A percentile compares a stretch with the other conserved stretches of the same genome.
phyloP scores from a whole-genome alignment of 1,140 invertebrate genomes.

The Caerostris extrusa region DNA sequence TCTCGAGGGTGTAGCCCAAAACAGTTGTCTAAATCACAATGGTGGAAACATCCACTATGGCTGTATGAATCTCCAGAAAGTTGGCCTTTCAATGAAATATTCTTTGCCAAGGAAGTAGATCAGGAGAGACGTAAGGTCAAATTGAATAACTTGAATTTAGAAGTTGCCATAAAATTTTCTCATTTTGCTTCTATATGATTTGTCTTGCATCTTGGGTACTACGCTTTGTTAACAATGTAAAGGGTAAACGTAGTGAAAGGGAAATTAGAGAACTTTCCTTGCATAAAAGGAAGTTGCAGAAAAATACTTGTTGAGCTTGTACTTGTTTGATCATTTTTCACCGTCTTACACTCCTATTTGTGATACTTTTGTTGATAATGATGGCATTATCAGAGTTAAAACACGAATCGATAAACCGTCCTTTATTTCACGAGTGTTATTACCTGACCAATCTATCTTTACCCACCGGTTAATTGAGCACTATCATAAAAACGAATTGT shows the following conservation, averaged over 20 bases:
- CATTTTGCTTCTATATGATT: slow-evolving; percentile 15
- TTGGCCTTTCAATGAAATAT: slow-evolving; percentile 38
- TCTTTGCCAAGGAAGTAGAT: background rate
- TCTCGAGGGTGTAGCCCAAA: background rate
- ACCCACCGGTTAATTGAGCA: too few relatives aligned
- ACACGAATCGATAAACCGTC: slow-evolving; percentile 7
- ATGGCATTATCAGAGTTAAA: slow-evolving; percentile 26
- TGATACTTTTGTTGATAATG: background rate
- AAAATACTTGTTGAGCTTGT: too few relatives aligned
- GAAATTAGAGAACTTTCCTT: background rate
- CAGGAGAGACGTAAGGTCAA: slow-evolving; percentile 5
- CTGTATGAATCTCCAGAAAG: background rate
- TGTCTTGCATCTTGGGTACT: slow-evolving; percentile 27
- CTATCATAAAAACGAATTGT: too few relatives aligned
- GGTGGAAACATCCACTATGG: slow-evolving; percentile 48
- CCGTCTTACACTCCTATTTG: background rate
- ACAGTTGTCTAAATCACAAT: background rate
- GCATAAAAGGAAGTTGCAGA: background rate
- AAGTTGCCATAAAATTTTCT: background rate
- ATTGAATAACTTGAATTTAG: background rate
- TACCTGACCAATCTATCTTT: too few relatives aligned
- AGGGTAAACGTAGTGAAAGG: background rate
- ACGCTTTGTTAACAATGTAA: slow-evolving; percentile 30
- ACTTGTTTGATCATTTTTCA: too few relatives aligned
- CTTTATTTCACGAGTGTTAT: too few relatives aligned